A percentile compares a stretch with the other conserved stretches of the same genome.
phyloP scores from a whole-genome alignment of 1,140 invertebrate genomes.

The Latrodectus geometricus region DNA sequence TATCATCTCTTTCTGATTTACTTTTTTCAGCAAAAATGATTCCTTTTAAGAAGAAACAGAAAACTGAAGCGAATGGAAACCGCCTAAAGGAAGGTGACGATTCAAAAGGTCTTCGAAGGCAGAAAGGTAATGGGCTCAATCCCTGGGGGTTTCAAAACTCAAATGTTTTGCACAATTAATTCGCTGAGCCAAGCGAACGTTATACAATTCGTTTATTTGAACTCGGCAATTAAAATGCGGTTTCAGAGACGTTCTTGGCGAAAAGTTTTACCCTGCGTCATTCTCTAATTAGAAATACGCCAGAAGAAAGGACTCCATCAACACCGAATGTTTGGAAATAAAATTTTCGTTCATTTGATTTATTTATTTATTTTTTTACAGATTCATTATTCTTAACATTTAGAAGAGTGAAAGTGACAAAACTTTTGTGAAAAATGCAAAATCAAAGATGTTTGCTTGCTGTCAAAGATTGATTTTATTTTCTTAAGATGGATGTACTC shows the following conservation, averaged over 20 bases:
- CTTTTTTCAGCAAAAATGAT: conserved; percentile 9
- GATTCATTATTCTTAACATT: too few species aligned
- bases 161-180: conserved; percentile 59
- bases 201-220: conserved; percentile 52
- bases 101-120: conserved; percentile 43
- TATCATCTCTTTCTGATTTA: conserved; percentile 15
- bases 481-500: too few species aligned
- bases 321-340: conserved; percentile 2
- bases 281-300: conserved; percentile 54
- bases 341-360: neutral
- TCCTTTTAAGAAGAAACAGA: conserved; percentile 40
- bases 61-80: conserved; percentile 34
- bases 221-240: conserved; percentile 50
- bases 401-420: too few species aligned
- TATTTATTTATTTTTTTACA: too few species aligned
- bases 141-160: conserved; percentile 31
- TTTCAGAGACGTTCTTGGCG: conserved; percentile 10
- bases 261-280: conserved; percentile 37
- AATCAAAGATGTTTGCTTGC: too few species aligned
- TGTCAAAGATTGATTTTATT: too few species aligned
- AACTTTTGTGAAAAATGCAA: too few species aligned
- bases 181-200: conserved; percentile 42
- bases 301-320: conserved; percentile 18
- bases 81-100: neutral
- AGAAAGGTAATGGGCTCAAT: conserved; percentile 38